A percentile compares a stretch with the other conserved stretches of the same genome.
phyloP scores from a whole-genome alignment of 2,113 vertebrate species.

The Meleagris gallopavo region DNA sequence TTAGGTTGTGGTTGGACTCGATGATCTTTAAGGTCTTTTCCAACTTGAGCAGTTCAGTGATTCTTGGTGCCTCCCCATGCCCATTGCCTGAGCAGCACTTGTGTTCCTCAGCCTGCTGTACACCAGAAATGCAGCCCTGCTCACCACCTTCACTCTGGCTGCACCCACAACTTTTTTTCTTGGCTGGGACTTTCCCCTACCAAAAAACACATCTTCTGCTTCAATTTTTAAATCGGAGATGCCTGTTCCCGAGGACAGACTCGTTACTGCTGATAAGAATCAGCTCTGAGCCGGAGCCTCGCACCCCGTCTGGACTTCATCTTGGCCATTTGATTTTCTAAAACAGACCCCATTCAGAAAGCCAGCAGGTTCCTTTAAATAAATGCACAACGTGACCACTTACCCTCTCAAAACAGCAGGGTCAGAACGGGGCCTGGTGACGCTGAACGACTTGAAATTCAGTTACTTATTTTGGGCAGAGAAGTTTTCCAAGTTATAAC shows the following conservation, averaged over 20 bases:
- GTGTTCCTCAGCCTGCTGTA: neutral
- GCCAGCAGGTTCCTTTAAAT: neutral
- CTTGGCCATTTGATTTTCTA: neutral
- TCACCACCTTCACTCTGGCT: neutral
- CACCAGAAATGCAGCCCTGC: neutral
- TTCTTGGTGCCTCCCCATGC: neutral
- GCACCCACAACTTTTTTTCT: neutral
- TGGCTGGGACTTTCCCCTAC: neutral
- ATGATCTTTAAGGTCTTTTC: no score
- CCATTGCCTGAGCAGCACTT: neutral
- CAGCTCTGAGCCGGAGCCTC: neutral
- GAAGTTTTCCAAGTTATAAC: neutral
- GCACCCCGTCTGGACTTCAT: neutral
- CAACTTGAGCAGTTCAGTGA: no score
- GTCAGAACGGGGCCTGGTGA: neutral
- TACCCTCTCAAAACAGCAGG: neutral
- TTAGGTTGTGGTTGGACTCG: no score
- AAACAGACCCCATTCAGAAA: neutral
- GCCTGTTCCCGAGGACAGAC: neutral
- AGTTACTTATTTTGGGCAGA: neutral
- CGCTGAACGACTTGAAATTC: neutral
- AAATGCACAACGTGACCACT: neutral
- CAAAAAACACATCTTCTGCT: neutral
- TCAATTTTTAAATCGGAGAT: neutral
- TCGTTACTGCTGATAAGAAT: neutral